These are phyloP conservation scores for Australoheros facetus DNA, from an alignment of 2,797 vertebrate species.

Conservation along the genomic window DNA sequence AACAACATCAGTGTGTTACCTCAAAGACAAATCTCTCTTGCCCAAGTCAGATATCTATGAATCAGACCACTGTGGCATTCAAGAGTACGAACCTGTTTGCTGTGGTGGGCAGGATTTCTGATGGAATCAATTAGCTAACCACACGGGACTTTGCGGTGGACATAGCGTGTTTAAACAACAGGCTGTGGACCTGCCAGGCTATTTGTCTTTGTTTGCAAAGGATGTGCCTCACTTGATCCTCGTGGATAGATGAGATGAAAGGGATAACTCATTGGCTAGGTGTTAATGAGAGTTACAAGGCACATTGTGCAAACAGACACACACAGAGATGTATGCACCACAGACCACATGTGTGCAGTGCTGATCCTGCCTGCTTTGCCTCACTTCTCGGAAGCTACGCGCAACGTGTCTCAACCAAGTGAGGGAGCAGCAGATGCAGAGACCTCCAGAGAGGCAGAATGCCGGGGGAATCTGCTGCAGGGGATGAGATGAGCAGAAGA, in stretches of 20 bases:
- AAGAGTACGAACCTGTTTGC: not conserved
- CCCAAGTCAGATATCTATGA: conserved; percentile 15
- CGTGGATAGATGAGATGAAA: conserved; percentile 66
- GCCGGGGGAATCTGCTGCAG: conserved; percentile 80
- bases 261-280: conserved; percentile 64
- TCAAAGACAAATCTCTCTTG: conserved; percentile 28
- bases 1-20: conserved; percentile 13
- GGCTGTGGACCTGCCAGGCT: conserved; percentile 52
- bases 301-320: conserved; percentile 60
- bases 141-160: conserved; percentile 62
- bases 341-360: conserved; percentile 61
- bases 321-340: conserved; percentile 56
- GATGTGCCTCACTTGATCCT: conserved; percentile 61
- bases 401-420: conserved; percentile 73
- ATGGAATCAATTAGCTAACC: conserved; percentile 69
- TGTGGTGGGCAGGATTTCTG: conserved; percentile 44
- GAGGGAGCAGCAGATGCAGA: conserved; percentile 67
- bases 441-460: conserved; percentile 74
- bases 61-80: conserved; percentile 12
- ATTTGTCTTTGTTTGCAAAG: conserved; percentile 68
- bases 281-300: conserved; percentile 75
- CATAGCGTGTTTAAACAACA: conserved; percentile 63
- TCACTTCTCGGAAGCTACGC: conserved; percentile 72
- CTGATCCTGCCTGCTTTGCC: conserved; percentile 65
- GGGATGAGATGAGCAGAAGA: conserved; percentile 61